phyloP scores from a whole-genome alignment of 2,888 invertebrate species.

The Rhogogaster chlorosoma region DNA sequence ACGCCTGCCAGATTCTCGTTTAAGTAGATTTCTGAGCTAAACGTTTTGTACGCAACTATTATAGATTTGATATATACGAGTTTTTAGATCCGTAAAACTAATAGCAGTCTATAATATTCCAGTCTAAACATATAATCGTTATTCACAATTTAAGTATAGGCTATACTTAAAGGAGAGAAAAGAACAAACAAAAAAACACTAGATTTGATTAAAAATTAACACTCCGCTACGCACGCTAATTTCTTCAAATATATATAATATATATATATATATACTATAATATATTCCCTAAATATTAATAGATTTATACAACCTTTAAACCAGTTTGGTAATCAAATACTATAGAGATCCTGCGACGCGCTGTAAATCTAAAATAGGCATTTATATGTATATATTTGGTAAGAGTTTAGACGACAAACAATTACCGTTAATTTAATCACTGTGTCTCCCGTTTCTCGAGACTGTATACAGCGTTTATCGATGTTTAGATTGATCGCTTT shows the following conservation, averaged over 20 bases:
- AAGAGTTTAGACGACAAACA: neutral
- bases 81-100: neutral
- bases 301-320: neutral
- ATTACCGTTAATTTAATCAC: neutral
- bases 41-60: neutral
- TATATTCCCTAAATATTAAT: neutral
- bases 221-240: neutral
- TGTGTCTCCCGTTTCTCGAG: too few species aligned
- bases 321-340: neutral
- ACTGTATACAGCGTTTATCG: neutral
- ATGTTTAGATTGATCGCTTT: neutral
- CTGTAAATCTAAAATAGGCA: too few species aligned
- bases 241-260: neutral
- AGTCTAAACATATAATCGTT: slow-evolving; percentile 4
- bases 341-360: neutral
- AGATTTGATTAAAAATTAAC: neutral
- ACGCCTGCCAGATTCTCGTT: neutral
- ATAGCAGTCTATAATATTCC: slow-evolving; percentile 38
- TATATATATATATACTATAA: too few species aligned
- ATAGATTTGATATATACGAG: neutral
- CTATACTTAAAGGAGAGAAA: neutral
- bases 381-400: too few species aligned
- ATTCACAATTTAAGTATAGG: neutral
- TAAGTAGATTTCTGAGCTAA: neutral
- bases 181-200: neutral